Evolutionary conservation across 2,888 invertebrate species (phyloP).

Genomic region (Cremastinae sp.): DNA sequence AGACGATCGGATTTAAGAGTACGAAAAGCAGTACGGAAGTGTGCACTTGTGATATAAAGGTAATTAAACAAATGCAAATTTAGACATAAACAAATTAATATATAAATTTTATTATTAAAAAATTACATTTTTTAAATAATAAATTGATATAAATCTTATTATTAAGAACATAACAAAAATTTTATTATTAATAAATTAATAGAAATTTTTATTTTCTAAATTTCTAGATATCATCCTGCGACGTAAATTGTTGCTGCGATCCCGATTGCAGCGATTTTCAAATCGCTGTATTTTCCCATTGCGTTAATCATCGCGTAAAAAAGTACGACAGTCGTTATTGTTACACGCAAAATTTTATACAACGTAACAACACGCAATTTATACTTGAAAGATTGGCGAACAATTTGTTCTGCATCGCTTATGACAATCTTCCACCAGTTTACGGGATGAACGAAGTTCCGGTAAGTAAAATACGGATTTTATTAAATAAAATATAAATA

Average conservation of each 20-base stretch:
- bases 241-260: conserved; percentile 93
- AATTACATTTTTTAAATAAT: not conserved
- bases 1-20: conserved; percentile 32
- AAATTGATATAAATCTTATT: not conserved
- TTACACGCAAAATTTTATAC: conserved; percentile 81
- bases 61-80: conserved; percentile 68
- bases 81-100: not conserved
- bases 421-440: conserved; percentile 82
- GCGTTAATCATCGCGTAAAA: conserved; percentile 79
- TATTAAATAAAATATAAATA: conserved; percentile 12
- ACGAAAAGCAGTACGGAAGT: conserved; percentile 73
- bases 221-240: conserved; percentile 82
- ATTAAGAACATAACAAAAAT: not conserved
- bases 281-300: conserved; percentile 83
- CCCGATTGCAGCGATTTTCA: conserved; percentile 85
- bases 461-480: conserved; percentile 53
- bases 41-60: conserved; percentile 83
- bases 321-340: conserved; percentile 81
- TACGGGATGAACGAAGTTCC: conserved; percentile 69
- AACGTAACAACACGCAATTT: conserved; percentile 81
- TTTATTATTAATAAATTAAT: too few species aligned
- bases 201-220: not conserved
- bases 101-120: not conserved
- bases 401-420: conserved; percentile 83
- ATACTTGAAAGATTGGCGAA: conserved; percentile 77